Conservation (phyloP, 2,113 vertebrate species). For the Labrus mixtus region DNA sequence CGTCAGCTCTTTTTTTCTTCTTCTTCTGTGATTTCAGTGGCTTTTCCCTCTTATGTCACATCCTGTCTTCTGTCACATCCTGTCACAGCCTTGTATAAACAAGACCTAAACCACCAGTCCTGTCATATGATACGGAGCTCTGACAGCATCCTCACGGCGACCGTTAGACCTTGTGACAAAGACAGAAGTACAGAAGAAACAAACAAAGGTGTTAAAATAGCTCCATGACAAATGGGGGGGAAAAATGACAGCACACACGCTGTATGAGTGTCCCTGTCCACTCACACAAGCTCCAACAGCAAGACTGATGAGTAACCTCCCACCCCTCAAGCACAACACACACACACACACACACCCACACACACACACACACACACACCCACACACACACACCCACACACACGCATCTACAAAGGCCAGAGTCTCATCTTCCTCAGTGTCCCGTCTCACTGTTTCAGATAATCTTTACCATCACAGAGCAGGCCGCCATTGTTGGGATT, state of each 20-base stretch:
- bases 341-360: constrained; percentile 28
- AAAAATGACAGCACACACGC: constrained; percentile 1
- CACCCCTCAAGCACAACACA: constrained; percentile 48
- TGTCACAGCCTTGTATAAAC: constrained; percentile 43
- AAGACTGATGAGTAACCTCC: constrained; percentile 36
- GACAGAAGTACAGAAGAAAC: not conserved
- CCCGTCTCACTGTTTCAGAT: constrained; percentile 66
- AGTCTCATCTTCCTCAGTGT: constrained; percentile 73
- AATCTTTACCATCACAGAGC: constrained; percentile 70
- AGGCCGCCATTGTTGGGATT: constrained; percentile 69
- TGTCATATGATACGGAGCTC: constrained; percentile 35
- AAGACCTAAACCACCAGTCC: constrained; percentile 38
- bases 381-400: constrained; percentile 34
- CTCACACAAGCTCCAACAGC: not conserved
- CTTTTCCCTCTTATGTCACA: constrained; percentile 25
- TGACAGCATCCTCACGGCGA: constrained; percentile 9
- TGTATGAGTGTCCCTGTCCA: not conserved
- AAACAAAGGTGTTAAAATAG: constrained; percentile 3
- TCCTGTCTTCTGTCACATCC: constrained; percentile 32
- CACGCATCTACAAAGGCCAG: constrained; percentile 55
- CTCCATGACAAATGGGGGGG: constrained; percentile 8
- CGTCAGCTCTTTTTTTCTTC: not conserved
- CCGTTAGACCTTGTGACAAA: constrained; percentile 38
- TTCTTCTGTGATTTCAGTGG: not conserved
- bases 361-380: constrained; percentile 20